Percentiles rank a stretch among this genome's conserved stretches.
Evolutionary conservation across 2,113 vertebrate genomes (phyloP).

Genomic region (Daubentonia madagascariensis): DNA sequence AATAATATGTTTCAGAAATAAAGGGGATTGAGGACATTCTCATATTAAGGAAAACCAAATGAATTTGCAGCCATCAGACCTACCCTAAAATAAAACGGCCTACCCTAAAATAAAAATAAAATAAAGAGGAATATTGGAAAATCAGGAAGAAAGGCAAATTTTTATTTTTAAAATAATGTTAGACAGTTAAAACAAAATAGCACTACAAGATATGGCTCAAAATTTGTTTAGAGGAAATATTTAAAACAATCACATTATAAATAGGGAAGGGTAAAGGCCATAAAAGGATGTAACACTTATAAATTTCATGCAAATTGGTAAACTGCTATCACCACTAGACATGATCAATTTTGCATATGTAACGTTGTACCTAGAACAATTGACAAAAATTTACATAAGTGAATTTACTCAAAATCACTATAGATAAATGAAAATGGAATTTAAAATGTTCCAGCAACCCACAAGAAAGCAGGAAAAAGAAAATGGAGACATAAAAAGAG

Average conservation of each 20-base stretch:
- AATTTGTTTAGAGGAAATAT: neutral
- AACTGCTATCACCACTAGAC: neutral
- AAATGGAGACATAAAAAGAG: neutral
- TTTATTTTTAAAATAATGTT: neutral
- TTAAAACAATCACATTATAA: neutral
- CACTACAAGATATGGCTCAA: neutral
- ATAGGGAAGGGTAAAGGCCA: neutral
- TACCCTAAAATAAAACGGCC: neutral
- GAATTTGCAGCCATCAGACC: neutral
- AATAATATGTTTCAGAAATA: neutral
- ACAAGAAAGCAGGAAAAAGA: no score
- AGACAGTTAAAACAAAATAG: neutral
- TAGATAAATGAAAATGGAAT: neutral
- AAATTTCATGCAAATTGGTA: neutral
- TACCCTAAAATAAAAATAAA: neutral
- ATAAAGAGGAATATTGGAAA: neutral
- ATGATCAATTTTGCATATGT: neutral
- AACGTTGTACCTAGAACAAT: neutral
- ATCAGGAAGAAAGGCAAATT: neutral
- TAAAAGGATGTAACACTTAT: no score
- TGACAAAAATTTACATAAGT: neutral
- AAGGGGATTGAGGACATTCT: neutral
- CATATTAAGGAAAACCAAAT: neutral
- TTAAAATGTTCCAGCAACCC: neutral
- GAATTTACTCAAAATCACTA: neutral